A percentile compares a stretch with the other conserved stretches of the same genome.
These are phyloP conservation scores for Ictalurus furcatus DNA, from an alignment of 2,113 vertebrate genomes.

Conservation along the genomic window DNA sequence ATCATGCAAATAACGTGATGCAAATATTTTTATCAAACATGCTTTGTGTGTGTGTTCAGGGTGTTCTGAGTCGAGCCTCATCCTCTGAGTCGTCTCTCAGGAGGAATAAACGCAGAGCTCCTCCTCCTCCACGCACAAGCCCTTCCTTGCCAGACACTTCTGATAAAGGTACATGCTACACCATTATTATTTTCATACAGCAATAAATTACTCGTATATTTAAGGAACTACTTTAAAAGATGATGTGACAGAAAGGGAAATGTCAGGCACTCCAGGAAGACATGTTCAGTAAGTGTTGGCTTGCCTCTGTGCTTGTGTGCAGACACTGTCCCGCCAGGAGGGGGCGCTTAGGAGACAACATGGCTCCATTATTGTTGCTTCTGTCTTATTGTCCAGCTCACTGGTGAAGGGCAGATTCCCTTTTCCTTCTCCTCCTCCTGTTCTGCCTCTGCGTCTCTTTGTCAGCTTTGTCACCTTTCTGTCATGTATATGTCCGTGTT, in stretches of 20 bases:
- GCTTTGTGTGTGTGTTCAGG: constrained; percentile 54
- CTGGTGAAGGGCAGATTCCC: constrained; percentile 47
- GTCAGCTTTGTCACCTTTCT: constrained; percentile 32
- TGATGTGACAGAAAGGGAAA: not conserved
- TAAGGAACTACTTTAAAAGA: not conserved
- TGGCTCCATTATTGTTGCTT: constrained; percentile 37
- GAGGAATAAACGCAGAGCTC: constrained; percentile 86
- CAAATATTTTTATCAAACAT: not conserved
- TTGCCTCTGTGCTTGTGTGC: constrained; percentile 51
- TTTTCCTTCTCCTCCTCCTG: constrained; percentile 38
- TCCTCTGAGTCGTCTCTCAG: constrained; percentile 74
- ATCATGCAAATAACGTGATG: too few relatives aligned
- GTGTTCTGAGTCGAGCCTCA: constrained; percentile 53
- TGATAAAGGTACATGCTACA: constrained; percentile 59
- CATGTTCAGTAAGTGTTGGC: not conserved
- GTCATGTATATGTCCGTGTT: not conserved
- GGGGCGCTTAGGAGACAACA: constrained; percentile 55
- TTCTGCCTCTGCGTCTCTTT: constrained; percentile 29
- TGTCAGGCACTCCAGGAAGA: not conserved
- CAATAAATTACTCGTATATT: too few relatives aligned
- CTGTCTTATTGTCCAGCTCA: constrained; percentile 50
- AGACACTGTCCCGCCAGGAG: constrained; percentile 63
- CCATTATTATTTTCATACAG: not conserved
- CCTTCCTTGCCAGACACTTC: constrained; percentile 51
- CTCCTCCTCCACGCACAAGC: constrained; percentile 75